Conservation (phyloP, 2,113 vertebrate species). For the Eubucco bourcierii region DNA sequence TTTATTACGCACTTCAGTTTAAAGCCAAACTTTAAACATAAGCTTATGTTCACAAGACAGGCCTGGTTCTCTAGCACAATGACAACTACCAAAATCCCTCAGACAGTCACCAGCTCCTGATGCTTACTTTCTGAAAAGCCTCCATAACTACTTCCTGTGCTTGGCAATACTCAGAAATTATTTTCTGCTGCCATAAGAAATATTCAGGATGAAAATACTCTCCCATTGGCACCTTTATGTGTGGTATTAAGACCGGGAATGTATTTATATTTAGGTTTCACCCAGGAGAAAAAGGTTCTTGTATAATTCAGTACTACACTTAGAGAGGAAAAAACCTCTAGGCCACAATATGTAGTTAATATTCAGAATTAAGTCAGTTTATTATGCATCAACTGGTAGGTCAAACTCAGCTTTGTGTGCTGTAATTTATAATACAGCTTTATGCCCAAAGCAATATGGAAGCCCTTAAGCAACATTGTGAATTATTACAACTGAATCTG, state of each 20-base stretch:
- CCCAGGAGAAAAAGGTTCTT: conserved; percentile 79
- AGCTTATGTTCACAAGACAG: not conserved
- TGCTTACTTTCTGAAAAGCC: conserved; percentile 44
- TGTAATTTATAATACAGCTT: conserved; percentile 92
- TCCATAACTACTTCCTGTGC: conserved; percentile 45
- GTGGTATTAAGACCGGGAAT: conserved; percentile 68
- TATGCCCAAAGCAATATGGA: conserved; percentile 88
- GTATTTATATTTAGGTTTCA: conserved; percentile 80
- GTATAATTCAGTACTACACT: conserved; percentile 87
- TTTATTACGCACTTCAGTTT: not conserved
- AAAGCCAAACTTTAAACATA: not conserved
- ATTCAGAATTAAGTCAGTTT: conserved; percentile 84
- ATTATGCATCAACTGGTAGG: conserved; percentile 91
- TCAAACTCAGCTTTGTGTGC: conserved; percentile 94
- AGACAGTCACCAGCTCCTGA: not conserved
- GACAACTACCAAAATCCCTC: not conserved
- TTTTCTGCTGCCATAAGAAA: conserved; percentile 62
- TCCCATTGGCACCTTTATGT: conserved; percentile 66
- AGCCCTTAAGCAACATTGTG: conserved; percentile 75
- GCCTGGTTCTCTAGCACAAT: not conserved
- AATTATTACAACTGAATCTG: conserved; percentile 76
- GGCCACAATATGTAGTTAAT: conserved; percentile 87
- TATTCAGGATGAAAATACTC: conserved; percentile 75
- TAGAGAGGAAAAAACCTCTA: conserved; percentile 84
- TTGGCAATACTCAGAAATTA: conserved; percentile 56